phyloP scores from a whole-genome alignment of 1,140 invertebrate species.

The Melanaphis sacchari region DNA sequence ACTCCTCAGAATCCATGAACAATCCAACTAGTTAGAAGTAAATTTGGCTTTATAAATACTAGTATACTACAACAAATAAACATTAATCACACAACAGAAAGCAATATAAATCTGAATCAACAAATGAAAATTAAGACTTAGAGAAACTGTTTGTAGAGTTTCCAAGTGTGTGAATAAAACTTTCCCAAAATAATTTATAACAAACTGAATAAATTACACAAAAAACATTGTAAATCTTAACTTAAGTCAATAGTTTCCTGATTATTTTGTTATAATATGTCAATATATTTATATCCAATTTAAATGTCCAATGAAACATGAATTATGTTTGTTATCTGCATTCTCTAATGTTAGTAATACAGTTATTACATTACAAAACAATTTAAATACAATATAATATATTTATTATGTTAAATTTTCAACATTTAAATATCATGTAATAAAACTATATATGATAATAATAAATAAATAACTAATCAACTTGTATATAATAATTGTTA shows the following conservation, averaged over 20 bases:
- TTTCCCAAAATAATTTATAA: not conserved
- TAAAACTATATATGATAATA: not conserved
- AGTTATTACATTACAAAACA: conserved; percentile 30
- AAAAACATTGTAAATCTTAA: not conserved
- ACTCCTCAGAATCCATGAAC: not conserved
- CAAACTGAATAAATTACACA: not conserved
- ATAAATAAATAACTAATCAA: conserved; percentile 39
- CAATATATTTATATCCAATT: not conserved
- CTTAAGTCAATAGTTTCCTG: not conserved
- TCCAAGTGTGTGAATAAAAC: not conserved
- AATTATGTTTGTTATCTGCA: not conserved
- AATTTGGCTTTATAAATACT: not conserved
- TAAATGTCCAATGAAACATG: not conserved
- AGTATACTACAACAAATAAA: not conserved
- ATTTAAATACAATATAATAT: conserved; percentile 24
- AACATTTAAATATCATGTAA: conserved; percentile 9
- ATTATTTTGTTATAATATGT: not conserved
- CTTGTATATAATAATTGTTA: conserved; percentile 39
- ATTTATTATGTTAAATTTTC: conserved; percentile 21
- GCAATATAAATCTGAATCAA: not conserved
- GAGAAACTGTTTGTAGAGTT: not conserved
- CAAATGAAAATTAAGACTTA: not conserved
- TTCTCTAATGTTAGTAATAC: conserved; percentile 25
- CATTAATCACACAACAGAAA: not conserved
- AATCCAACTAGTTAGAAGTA: not conserved